A percentile compares a stretch with the other conserved stretches of the same genome.
Conservation (phyloP, 2,113 vertebrate genomes). For the Pedetes capensis region DNA sequence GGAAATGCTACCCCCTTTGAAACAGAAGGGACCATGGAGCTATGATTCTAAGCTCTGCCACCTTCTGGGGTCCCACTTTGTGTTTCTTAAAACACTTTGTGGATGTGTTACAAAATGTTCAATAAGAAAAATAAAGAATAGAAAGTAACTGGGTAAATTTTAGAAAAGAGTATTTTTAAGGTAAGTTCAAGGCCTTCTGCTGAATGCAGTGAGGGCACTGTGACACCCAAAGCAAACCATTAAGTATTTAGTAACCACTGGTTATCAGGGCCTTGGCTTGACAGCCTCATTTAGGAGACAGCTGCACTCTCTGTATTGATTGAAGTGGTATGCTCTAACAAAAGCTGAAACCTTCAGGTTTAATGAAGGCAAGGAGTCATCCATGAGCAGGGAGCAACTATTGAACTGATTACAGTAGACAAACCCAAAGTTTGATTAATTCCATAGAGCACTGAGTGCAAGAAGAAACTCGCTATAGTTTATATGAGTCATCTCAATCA, state of each 20-base stretch:
- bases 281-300: constrained; percentile 76
- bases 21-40: background rate
- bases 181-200: constrained; percentile 30
- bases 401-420: constrained; percentile 80
- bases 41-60: background rate
- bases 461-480: constrained; percentile 66
- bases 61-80: background rate
- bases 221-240: constrained; percentile 61
- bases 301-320: constrained; percentile 79
- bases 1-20: background rate
- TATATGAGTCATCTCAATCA: constrained; percentile 73
- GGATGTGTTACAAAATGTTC: background rate
- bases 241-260: constrained; percentile 81
- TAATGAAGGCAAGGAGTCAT: constrained; percentile 80
- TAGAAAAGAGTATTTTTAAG: constrained; percentile 43
- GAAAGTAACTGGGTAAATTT: constrained; percentile 47
- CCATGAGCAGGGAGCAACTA: constrained; percentile 79
- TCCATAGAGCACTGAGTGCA: constrained; percentile 77
- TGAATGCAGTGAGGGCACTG: background rate
- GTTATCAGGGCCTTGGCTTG: constrained; percentile 69
- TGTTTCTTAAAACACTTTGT: background rate
- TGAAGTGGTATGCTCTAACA: constrained; percentile 75
- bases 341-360: constrained; percentile 80
- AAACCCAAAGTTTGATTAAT: constrained; percentile 83
- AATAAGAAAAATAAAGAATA: background rate